phyloP scores from a whole-genome alignment of 1,140 invertebrate species.

The Drosophila subobscura region DNA sequence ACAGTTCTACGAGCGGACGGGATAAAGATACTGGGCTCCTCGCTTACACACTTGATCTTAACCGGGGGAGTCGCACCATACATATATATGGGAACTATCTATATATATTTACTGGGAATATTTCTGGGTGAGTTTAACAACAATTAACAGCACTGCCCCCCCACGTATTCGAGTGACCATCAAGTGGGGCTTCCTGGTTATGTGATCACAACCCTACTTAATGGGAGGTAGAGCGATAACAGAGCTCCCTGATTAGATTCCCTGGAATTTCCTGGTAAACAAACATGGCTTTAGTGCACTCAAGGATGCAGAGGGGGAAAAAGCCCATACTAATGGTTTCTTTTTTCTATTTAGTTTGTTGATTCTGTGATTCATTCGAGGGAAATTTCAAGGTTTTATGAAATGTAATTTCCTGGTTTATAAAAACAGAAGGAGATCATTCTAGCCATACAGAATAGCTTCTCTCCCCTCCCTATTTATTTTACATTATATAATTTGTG shows the following conservation, averaged over 20 bases:
- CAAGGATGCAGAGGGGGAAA: background rate
- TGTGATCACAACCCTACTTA: conserved; percentile 25
- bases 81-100: conserved; percentile 16
- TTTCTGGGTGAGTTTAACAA: conserved; percentile 35
- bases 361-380: no score
- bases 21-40: conserved; percentile 29
- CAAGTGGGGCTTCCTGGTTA: conserved; percentile 44
- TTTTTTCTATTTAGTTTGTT: background rate
- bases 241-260: conserved; percentile 24
- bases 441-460: no score
- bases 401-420: conserved; percentile 1
- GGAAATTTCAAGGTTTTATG: background rate
- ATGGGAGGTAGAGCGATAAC: conserved; percentile 32
- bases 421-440: no score
- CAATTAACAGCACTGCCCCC: conserved; percentile 3
- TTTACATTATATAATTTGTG: no score
- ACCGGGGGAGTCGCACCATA: conserved; percentile 25
- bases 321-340: background rate
- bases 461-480: no score
- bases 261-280: conserved; percentile 34
- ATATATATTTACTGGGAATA: conserved; percentile 7
- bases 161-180: conserved; percentile 1
- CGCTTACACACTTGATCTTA: conserved; percentile 16
- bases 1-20: conserved; percentile 49
- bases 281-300: background rate